Percentiles rank a stretch among this genome's conserved stretches.
These are phyloP conservation scores for Lagopus muta DNA, from an alignment of 2,113 vertebrate species.

Conservation along the genomic window DNA sequence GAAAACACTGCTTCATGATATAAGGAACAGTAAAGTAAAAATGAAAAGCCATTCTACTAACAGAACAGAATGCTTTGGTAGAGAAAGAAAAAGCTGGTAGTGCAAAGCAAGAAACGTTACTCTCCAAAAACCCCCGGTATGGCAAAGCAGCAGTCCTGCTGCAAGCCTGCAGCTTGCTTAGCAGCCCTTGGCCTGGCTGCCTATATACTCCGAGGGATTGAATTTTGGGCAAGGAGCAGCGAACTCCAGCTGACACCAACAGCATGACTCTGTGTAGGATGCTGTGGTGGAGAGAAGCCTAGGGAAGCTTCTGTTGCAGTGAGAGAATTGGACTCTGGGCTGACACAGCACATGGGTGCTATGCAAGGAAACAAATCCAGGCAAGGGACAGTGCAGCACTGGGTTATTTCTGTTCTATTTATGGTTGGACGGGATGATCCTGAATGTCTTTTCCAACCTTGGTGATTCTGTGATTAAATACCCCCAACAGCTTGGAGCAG, in stretches of 20 bases:
- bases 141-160: background rate
- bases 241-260: background rate
- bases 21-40: background rate
- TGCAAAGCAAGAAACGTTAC: background rate
- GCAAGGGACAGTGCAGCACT: background rate
- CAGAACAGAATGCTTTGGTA: background rate
- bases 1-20: background rate
- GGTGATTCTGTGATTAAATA: background rate
- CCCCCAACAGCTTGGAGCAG: background rate
- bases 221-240: background rate
- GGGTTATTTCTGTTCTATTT: background rate
- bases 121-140: background rate
- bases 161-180: too few relatives aligned
- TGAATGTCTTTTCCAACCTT: too few relatives aligned
- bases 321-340: background rate
- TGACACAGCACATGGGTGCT: background rate
- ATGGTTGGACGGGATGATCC: too few relatives aligned
- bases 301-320: background rate
- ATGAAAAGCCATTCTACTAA: background rate
- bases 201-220: background rate
- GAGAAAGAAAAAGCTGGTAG: background rate
- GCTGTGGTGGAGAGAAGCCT: background rate
- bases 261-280: background rate
- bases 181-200: background rate
- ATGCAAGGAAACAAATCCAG: background rate